Conservation (phyloP, 1,140 invertebrate genomes). For the Drosophila elegans region DNA sequence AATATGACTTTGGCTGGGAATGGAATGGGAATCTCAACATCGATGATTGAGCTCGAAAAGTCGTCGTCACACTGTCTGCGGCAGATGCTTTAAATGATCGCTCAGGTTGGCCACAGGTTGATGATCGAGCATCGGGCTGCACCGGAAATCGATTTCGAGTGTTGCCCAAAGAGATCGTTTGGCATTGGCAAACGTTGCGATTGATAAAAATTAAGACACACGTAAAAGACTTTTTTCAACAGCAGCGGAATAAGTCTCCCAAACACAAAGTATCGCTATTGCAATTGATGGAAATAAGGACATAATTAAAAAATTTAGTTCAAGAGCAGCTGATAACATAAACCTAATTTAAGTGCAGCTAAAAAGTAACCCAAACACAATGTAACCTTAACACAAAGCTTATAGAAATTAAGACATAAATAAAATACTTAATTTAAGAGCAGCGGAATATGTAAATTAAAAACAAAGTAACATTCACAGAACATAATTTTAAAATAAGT, state of each 20-base stretch:
- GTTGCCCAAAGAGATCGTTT: conserved; percentile 60
- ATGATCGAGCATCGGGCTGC: conserved; percentile 39
- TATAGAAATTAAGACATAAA: too few species aligned
- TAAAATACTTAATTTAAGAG: too few species aligned
- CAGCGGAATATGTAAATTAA: too few species aligned
- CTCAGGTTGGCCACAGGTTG: conserved; percentile 34
- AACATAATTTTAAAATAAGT: too few species aligned
- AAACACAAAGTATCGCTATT: too few species aligned
- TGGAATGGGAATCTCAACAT: background rate
- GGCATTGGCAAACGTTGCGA: conserved; percentile 52
- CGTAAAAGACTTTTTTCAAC: conserved; percentile 1
- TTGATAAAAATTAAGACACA: conserved; percentile 22
- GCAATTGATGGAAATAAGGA: too few species aligned
- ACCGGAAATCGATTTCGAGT: conserved; percentile 66
- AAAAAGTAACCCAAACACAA: too few species aligned
- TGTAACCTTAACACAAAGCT: too few species aligned
- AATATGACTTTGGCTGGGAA: background rate
- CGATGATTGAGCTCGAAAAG: conserved; percentile 11
- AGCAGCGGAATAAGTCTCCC: background rate
- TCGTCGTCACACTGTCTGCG: conserved; percentile 78
- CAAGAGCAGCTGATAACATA: too few species aligned
- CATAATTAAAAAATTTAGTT: too few species aligned
- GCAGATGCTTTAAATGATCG: conserved; percentile 55
- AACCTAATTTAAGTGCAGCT: too few species aligned
- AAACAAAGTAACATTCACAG: too few species aligned